phyloP scores from a whole-genome alignment of 35 echinoderm and acorn worm genomes.

The Nesometra sesokonis region DNA sequence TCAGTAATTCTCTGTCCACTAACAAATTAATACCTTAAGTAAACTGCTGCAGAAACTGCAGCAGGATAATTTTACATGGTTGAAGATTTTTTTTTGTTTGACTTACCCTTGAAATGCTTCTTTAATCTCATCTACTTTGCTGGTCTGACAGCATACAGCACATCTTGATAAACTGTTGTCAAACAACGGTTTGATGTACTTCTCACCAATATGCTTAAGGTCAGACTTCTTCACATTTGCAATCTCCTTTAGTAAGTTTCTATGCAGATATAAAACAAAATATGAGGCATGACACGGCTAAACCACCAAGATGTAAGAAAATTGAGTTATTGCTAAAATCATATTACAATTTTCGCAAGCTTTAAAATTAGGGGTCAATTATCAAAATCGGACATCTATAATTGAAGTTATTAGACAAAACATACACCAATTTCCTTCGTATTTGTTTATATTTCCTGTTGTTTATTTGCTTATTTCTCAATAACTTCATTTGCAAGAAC shows the following conservation, averaged over 20 bases:
- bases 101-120: slow-evolving; percentile 78
- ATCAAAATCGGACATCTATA: no score
- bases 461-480: no score
- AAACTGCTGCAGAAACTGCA: not conserved
- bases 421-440: no score
- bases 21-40: not conserved
- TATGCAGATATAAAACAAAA: not conserved
- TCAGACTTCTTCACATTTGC: slow-evolving; percentile 64
- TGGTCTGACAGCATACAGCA: slow-evolving; percentile 74
- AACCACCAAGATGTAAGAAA: no score
- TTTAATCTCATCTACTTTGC: slow-evolving; percentile 84
- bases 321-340: no score
- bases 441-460: no score
- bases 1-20: not conserved
- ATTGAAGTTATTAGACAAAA: no score
- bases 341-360: no score
- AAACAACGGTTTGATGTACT: slow-evolving; percentile 64
- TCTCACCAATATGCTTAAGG: slow-evolving; percentile 63
- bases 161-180: slow-evolving; percentile 50
- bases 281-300: no score
- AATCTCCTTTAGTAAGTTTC: slow-evolving; percentile 46
- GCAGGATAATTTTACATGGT: no score
- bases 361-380: no score
- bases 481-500: no score
- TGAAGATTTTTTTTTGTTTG: not conserved